Evolutionary conservation across 2,797 vertebrate genomes (phyloP).

Genomic region (Anomalospiza imberbis): DNA sequence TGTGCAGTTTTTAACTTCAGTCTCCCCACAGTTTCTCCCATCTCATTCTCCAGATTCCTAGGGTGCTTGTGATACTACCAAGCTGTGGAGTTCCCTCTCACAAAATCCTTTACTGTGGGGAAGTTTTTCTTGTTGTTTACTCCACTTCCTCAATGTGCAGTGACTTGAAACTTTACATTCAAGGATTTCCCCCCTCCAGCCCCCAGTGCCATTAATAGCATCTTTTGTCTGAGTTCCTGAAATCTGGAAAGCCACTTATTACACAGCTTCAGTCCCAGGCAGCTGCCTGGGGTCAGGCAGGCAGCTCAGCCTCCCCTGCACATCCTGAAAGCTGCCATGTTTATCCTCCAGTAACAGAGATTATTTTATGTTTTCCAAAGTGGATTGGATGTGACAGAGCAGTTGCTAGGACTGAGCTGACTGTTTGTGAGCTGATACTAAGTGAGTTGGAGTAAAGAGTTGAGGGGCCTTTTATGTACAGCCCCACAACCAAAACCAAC

Average conservation of each 20-base stretch:
- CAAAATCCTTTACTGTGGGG: not conserved
- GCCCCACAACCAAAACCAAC: not conserved
- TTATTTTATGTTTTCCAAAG: not conserved
- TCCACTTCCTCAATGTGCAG: not conserved
- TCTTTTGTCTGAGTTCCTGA: slow-evolving; percentile 35
- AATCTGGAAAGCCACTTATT: not conserved
- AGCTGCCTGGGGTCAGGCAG: not conserved
- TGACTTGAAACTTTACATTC: slow-evolving; percentile 17
- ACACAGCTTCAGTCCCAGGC: not conserved
- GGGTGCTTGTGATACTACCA: not conserved
- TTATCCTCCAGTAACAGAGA: not conserved
- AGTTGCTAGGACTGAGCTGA: not conserved
- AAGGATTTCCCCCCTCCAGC: not conserved
- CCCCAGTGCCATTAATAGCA: not conserved
- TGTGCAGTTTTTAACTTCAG: slow-evolving; percentile 41
- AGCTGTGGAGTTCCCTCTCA: slow-evolving; percentile 9
- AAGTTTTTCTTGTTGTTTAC: not conserved
- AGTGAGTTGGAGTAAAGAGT: not conserved
- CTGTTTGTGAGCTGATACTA: not conserved
- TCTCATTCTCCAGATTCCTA: not conserved
- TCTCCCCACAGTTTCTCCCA: not conserved
- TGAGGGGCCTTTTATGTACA: not conserved
- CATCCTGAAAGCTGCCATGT: not conserved
- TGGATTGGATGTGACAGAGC: not conserved
- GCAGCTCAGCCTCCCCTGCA: not conserved